A percentile compares a stretch with the other conserved stretches of the same genome.
Evolutionary conservation across 2,888 invertebrate genomes (phyloP).

Genomic region (Orchesella flavescens): DNA sequence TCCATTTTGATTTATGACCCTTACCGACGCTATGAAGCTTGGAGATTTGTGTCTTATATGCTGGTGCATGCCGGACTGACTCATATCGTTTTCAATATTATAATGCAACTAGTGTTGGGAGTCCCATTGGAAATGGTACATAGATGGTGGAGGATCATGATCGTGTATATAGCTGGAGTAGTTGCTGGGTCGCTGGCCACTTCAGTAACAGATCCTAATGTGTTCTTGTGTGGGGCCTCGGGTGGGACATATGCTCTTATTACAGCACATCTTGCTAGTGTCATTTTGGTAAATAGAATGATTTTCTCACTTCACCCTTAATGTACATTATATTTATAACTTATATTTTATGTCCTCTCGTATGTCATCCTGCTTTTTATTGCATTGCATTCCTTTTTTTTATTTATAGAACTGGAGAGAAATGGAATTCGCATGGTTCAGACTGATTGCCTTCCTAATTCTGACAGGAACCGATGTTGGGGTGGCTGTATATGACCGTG

Average conservation of each 20-base stretch:
- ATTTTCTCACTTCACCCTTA: neutral
- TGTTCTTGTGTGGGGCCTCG: slow-evolving; percentile 92
- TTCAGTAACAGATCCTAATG: slow-evolving; percentile 82
- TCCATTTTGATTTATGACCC: slow-evolving; percentile 91
- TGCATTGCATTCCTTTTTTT: no score
- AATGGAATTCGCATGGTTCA: slow-evolving; percentile 91
- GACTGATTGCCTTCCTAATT: slow-evolving; percentile 86
- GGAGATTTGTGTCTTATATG: slow-evolving; percentile 96
- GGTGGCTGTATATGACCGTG: slow-evolving; percentile 91
- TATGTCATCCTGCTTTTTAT: no score
- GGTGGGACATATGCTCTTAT: slow-evolving; percentile 94
- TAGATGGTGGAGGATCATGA: slow-evolving; percentile 91
- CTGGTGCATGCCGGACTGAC: slow-evolving; percentile 94
- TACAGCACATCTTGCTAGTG: slow-evolving; percentile 92
- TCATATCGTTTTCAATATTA: slow-evolving; percentile 90
- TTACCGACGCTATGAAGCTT: slow-evolving; percentile 84
- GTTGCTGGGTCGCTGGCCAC: slow-evolving; percentile 2
- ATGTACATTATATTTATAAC: no score
- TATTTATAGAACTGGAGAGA: slow-evolving; percentile 90
- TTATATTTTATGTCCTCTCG: no score
- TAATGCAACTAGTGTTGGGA: slow-evolving; percentile 93
- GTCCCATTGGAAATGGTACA: slow-evolving; percentile 97
- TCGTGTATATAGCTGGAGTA: slow-evolving; percentile 79
- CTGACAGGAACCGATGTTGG: slow-evolving; percentile 89
- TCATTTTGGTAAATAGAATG: slow-evolving; percentile 82